Evolutionary conservation across 2,888 invertebrate species (phyloP).

Genomic region (Eubasilissa splendida): DNA sequence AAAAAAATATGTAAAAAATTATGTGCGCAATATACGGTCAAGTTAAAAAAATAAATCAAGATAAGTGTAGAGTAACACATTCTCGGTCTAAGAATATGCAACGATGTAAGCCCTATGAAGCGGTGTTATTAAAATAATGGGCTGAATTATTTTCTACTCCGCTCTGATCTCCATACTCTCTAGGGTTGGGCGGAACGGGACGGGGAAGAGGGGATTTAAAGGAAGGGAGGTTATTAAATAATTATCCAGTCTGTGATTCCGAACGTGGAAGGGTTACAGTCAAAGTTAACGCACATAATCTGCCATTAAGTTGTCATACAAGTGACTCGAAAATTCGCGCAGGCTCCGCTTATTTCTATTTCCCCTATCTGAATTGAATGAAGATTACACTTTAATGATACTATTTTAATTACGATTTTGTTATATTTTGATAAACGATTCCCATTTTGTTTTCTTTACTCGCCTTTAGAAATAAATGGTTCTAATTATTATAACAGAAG

Average conservation of each 20-base stretch:
- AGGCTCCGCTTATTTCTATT: conserved; percentile 43
- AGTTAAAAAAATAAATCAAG: too few relatives aligned
- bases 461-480: too few relatives aligned
- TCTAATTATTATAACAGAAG: too few relatives aligned
- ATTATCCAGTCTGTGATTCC: conserved; percentile 58
- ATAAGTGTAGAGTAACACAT: too few relatives aligned
- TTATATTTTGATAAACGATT: background rate
- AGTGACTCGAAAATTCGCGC: conserved; percentile 50
- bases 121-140: conserved; percentile 56
- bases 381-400: conserved; percentile 54
- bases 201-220: conserved; percentile 20
- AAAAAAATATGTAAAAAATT: too few relatives aligned
- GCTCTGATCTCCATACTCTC: conserved; percentile 15
- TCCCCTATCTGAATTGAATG: conserved; percentile 43
- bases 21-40: background rate
- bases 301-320: conserved; percentile 56
- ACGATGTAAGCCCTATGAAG: conserved; percentile 7
- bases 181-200: background rate
- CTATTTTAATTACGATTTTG: conserved; percentile 39
- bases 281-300: conserved; percentile 53
- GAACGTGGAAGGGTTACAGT: conserved; percentile 55
- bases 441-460: too few relatives aligned
- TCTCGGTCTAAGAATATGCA: too few relatives aligned
- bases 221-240: conserved; percentile 58
- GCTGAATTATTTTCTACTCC: conserved; percentile 44